These are phyloP conservation scores for Sebastes itinus DNA, from an alignment of 2,797 vertebrate species.

Conservation along the genomic window DNA sequence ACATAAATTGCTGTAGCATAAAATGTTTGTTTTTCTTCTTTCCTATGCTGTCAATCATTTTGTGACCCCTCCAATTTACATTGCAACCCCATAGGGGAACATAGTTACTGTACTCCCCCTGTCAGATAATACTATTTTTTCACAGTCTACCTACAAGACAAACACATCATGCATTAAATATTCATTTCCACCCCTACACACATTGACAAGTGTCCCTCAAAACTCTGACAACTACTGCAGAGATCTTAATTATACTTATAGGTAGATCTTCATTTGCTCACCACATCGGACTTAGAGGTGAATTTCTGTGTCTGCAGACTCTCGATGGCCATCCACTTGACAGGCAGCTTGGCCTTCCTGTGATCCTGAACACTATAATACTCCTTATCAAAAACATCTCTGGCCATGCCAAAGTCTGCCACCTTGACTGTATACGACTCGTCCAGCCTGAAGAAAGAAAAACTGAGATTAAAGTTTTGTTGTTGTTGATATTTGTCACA, in stretches of 20 bases:
- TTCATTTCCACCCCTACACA: background rate
- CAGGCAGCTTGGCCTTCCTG: conserved; percentile 90
- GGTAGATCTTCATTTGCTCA: conserved; percentile 58
- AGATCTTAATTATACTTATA: background rate
- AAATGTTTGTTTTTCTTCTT: background rate
- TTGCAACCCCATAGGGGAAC: background rate
- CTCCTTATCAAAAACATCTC: conserved; percentile 94
- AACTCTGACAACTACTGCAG: background rate
- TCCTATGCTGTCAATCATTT: background rate
- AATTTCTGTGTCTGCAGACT: conserved; percentile 98
- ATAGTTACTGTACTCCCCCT: background rate
- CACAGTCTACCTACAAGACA: background rate
- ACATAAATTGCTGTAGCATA: no score
- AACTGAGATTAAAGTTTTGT: background rate
- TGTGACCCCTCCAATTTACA: background rate
- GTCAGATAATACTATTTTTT: background rate
- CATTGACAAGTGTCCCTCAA: background rate
- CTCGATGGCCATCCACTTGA: conserved; percentile 99
- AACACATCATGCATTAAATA: background rate
- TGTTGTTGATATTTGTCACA: no score
- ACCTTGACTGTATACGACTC: conserved; percentile 95
- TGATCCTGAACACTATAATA: conserved; percentile 94
- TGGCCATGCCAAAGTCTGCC: conserved; percentile 97
- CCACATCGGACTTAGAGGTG: conserved; percentile 97
- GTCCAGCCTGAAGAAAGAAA: conserved; percentile 86